Evolutionary conservation across 2,888 invertebrate genomes (phyloP), one percentile per base, ranked within the genome.

Genomic region (Aromia moschata): DNA sequence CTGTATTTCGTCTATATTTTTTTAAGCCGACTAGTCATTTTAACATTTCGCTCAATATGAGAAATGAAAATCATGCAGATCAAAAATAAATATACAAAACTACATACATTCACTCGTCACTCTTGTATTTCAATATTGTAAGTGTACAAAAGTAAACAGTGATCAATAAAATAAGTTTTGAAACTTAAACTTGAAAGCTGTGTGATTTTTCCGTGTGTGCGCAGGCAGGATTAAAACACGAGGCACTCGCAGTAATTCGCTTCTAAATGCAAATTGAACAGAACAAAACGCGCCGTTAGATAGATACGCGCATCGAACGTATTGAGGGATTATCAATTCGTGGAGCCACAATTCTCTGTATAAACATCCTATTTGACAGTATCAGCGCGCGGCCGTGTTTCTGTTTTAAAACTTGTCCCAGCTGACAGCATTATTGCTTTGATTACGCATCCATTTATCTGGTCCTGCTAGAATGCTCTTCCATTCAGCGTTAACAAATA

Each of bases 261-360:
- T 5, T 3, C 7, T 25, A 25, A 5, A 25, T 25, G 25, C 7
- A 25, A 25, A 25, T 25, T 7, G 3, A 25, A 5, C 25, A 25
- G n/a, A 25, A 25, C 7, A 25, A 7, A 7, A 25, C 25, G 3
- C 25, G 25, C 4, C 3, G 3, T 3, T 25, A 25, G 25, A 5
- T 25, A 25, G 25, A 25, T 38, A 38, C 38, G 38, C 15, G 30
- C 15, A 25, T 20, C 37, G 38, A 38, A 38, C 10, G 11, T 38
- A 49, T 49, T 49, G 49, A 38, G 20, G 37, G 9, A 49, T 49
- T 38, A 49, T 49, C 20, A 25, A 38, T 36, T 49, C 38, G 25
- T 40, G 11, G 38, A 43, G 43, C 38, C 20, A 20, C 20, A 25
- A 11, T 36, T 25, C 38, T 49, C 38, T 25, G 12, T 38, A 49